Conservation (phyloP, 2,113 vertebrate genomes). For the Centropristis striata region DNA sequence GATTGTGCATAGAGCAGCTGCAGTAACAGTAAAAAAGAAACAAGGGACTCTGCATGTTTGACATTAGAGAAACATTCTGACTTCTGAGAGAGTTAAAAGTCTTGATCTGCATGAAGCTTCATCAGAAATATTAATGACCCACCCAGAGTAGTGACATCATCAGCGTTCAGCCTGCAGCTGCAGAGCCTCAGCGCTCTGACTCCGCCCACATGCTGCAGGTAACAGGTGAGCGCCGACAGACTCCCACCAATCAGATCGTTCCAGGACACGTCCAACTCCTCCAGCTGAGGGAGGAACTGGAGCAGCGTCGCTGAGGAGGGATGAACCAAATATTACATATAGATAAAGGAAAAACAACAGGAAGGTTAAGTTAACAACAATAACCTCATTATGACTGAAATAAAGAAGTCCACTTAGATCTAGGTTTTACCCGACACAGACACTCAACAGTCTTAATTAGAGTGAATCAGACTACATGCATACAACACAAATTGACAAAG, state of each 20-base stretch:
- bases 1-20: too few relatives aligned
- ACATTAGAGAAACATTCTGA: not conserved
- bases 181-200: conserved; percentile 87
- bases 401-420: too few relatives aligned
- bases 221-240: conserved; percentile 82
- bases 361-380: too few relatives aligned
- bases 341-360: too few relatives aligned
- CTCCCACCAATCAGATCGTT: conserved; percentile 88
- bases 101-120: not conserved
- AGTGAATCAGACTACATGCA: too few relatives aligned
- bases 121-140: conserved; percentile 8
- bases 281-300: conserved; percentile 85
- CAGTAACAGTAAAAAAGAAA: too few relatives aligned
- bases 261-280: conserved; percentile 92
- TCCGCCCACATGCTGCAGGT: conserved; percentile 83
- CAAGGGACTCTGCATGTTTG: not conserved
- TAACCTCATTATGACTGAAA: too few relatives aligned
- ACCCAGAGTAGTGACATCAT: conserved; percentile 89
- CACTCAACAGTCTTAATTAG: too few relatives aligned
- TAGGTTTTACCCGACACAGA: too few relatives aligned
- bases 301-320: conserved; percentile 81
- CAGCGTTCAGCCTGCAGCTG: conserved; percentile 86
- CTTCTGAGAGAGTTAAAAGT: not conserved
- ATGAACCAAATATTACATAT: too few relatives aligned
- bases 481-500: too few relatives aligned